Conservation (phyloP, 2,797 vertebrate genomes). For the Onychomys leucogaster region DNA sequence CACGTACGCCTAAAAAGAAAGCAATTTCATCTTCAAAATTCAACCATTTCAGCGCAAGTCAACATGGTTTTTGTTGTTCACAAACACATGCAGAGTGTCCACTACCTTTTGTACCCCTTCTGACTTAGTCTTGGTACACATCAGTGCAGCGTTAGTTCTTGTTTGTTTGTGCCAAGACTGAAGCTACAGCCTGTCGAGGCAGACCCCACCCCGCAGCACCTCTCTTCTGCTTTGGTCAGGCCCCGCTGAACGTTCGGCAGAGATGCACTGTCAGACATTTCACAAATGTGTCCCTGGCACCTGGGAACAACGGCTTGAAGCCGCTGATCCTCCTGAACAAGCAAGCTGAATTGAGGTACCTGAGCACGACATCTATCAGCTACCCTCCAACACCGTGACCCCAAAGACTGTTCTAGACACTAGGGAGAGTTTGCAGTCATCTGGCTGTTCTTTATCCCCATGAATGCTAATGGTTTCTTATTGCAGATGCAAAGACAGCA, state of each 20-base stretch:
- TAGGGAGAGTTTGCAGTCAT: slow-evolving; percentile 71
- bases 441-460: slow-evolving; percentile 71
- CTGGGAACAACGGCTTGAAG: slow-evolving; percentile 78
- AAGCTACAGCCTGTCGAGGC: slow-evolving; percentile 35
- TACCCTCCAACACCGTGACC: slow-evolving; percentile 73
- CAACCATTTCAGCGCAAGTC: slow-evolving; percentile 54
- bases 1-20: slow-evolving; percentile 92
- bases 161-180: not conserved
- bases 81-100: not conserved
- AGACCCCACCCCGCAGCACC: slow-evolving; percentile 67
- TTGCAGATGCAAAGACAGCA: slow-evolving; percentile 66
- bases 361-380: slow-evolving; percentile 78
- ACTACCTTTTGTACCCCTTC: not conserved
- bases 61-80: slow-evolving; percentile 41
- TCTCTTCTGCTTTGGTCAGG: slow-evolving; percentile 67
- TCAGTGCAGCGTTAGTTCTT: not conserved
- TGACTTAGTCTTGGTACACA: not conserved
- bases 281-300: slow-evolving; percentile 77
- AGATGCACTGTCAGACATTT: slow-evolving; percentile 75
- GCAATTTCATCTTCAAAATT: slow-evolving; percentile 73
- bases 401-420: slow-evolving; percentile 69
- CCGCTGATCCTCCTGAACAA: slow-evolving; percentile 81
- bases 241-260: slow-evolving; percentile 77
- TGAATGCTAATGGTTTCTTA: slow-evolving; percentile 76
- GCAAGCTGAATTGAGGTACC: slow-evolving; percentile 79